Base-by-base conservation (phyloP, 2,888 invertebrate species). In the Copidosoma aretas region DNA sequence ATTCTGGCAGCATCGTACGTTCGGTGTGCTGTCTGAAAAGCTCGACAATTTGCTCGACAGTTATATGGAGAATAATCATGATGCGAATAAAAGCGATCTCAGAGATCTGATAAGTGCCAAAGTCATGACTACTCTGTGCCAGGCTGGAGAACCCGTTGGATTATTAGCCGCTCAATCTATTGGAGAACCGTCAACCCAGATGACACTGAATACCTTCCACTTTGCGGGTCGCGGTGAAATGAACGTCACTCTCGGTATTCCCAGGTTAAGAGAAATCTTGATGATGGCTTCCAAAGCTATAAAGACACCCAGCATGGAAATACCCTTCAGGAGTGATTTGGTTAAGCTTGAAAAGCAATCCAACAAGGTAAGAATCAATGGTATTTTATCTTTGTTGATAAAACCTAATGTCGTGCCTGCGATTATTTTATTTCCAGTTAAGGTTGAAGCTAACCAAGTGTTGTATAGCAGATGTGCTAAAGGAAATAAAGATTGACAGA, bases 231-330 rank as follows among this genome's bases (percentile, higher is more conserved):
- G 98, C 85, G 98, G 98, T 87, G 99, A 99, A 85, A 99, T 99
- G 98, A 99, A 99, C 87, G 98, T 99, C 0, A 99, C 99, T 0
- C 88, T 99, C n/a, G 99, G 99, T 87, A 98, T 99, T 77, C 99
- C 99, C 0, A 90, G 99, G 76, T 87, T 99, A 8, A 86, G 97
- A 76, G 99, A 99, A 88, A 97, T 99, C 76, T 86, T 99, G 0
- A 98, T 99, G 98, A 91, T 92, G 78, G 98, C 97, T 0, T 93
- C 95, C 1, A 90, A 89, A n/a, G 92, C 91, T 71, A 93, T 98
- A 15, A 95, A 95, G 84, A 99, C 99, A 0, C 99, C 99, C 0
- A 93, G 92, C 62, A 96, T 98, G 94, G 95, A 96, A 78, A 91
- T 97, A 74, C 97, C 97, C 0, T 93, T 98, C 73, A 84, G 86